Evolutionary conservation across 2,888 invertebrate species (phyloP).

Genomic region (Acleris emargana): DNA sequence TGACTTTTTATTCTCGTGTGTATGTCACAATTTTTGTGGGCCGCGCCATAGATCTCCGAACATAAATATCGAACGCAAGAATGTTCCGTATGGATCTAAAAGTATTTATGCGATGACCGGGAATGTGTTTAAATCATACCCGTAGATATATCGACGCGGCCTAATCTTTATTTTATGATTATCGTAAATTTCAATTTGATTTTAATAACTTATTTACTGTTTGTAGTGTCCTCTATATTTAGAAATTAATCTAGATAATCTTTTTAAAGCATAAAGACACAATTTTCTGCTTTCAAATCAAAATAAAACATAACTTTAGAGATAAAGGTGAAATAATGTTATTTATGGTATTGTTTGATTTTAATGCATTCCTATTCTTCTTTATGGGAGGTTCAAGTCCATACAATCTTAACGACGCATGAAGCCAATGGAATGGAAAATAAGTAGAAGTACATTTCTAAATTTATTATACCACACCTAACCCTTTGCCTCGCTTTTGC

Average conservation of each 20-base stretch:
- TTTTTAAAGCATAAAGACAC: conserved; percentile 52
- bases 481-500: no score
- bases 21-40: conserved; percentile 74
- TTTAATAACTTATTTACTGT: conserved; percentile 79
- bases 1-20: conserved; percentile 73
- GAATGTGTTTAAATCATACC: conserved; percentile 73
- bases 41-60: conserved; percentile 58
- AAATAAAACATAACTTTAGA: conserved; percentile 50
- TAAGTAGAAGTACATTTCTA: not conserved
- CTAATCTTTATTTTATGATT: conserved; percentile 78
- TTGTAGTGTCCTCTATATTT: conserved; percentile 55
- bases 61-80: conserved; percentile 71
- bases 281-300: conserved; percentile 54
- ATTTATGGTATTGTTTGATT: conserved; percentile 18
- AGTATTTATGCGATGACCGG: conserved; percentile 62
- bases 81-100: conserved; percentile 63
- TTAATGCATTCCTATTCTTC: conserved; percentile 22
- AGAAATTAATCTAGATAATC: conserved; percentile 68
- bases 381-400: conserved; percentile 16
- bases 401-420: conserved; percentile 1
- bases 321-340: conserved; percentile 38
- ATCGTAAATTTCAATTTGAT: conserved; percentile 78
- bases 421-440: not conserved
- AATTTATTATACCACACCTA: not conserved
- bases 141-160: conserved; percentile 55